Conservation (phyloP, 2,797 vertebrate genomes). For the Rhinella marina region DNA sequence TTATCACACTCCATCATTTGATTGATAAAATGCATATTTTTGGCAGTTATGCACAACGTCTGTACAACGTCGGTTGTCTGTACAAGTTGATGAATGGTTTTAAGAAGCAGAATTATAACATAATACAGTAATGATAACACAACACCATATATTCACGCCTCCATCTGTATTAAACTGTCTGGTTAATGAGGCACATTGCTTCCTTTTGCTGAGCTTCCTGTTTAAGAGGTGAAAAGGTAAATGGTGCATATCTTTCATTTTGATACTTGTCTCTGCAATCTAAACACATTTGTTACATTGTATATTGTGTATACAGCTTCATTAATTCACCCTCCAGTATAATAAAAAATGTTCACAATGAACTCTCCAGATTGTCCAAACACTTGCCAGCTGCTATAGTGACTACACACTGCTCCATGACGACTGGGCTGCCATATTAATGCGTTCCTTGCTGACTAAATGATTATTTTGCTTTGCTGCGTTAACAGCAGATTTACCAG, state of each 20-base stretch:
- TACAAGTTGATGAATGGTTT: neutral
- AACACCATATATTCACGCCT: neutral
- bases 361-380: neutral
- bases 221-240: constrained; percentile 2
- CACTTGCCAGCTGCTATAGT: constrained; percentile 13
- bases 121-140: neutral
- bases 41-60: neutral
- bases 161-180: neutral
- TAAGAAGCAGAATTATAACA: neutral
- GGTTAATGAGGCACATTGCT: neutral
- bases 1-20: neutral
- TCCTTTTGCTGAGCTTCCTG: neutral
- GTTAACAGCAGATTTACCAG: constrained; percentile 63
- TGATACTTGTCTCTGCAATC: constrained; percentile 6
- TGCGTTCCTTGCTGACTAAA: constrained; percentile 64
- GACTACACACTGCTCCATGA: neutral
- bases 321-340: neutral
- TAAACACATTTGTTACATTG: constrained; percentile 17
- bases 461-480: constrained; percentile 71
- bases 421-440: constrained; percentile 39
- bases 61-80: neutral
- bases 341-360: constrained; percentile 23
- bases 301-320: neutral
- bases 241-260: constrained; percentile 5
- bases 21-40: neutral